A percentile compares a stretch with the other conserved stretches of the same genome.
These are phyloP conservation scores for Subanguina moxae DNA, from an alignment of 1,140 invertebrate species.

Conservation along the genomic window DNA sequence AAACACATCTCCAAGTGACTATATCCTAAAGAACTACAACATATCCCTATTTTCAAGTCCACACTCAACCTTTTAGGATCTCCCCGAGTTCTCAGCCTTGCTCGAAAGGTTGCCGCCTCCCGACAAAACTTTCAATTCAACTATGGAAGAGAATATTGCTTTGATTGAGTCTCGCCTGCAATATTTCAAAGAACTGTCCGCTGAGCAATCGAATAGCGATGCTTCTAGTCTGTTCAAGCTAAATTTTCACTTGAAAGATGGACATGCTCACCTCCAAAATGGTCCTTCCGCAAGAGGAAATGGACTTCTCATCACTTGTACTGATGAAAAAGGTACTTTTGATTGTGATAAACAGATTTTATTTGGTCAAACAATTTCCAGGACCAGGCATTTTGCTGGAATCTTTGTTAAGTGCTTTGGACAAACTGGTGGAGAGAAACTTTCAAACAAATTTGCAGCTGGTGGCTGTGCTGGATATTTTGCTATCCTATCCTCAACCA, in stretches of 20 bases:
- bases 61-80: too few relatives aligned
- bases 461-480: conserved; percentile 77
- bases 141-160: conserved; percentile 14
- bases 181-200: conserved; percentile 18
- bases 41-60: too few relatives aligned
- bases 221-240: neutral
- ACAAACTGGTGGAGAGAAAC: conserved; percentile 77
- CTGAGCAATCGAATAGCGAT: neutral
- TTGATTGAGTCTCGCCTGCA: conserved; percentile 26
- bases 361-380: neutral
- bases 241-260: neutral
- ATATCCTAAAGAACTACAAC: too few relatives aligned
- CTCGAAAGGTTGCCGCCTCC: neutral
- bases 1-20: too few relatives aligned
- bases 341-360: neutral
- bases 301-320: conserved; percentile 27
- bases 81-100: too few relatives aligned
- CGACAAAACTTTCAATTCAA: neutral
- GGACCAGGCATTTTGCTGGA: conserved; percentile 35
- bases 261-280: neutral
- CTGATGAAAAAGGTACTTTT: conserved; percentile 23
- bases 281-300: neutral
- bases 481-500: conserved; percentile 81
- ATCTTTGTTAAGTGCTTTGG: conserved; percentile 72
- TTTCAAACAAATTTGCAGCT: conserved; percentile 81